Base-by-base conservation (phyloP, 2,797 vertebrate species). In the Mormyrops boulengeri region DNA sequence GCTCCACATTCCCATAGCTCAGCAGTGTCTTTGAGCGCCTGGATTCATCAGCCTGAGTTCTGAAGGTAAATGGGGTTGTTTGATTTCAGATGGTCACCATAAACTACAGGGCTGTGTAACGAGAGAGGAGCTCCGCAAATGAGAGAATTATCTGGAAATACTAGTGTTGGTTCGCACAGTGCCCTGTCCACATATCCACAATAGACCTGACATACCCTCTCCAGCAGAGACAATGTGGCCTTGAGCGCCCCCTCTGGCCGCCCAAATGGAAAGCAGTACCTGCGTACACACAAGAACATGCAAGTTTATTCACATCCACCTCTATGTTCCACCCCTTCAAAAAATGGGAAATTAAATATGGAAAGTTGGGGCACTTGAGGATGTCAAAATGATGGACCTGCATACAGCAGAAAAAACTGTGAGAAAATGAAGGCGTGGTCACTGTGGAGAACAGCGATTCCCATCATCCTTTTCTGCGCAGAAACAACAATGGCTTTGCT, bases 211-310 rank as follows among this genome's bases (percentile, higher is more conserved):
- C 95, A 90, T 97, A 99, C 98, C 96, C 98, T 96, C 95, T 99
- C 98, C 91, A 98, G 97, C 92, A 99, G 96, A 4, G 98, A 98
- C 49, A 99, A 97, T 1, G 97, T 99, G 66, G 98, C 98, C 96
- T 98, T 99, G 90, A 99, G 95, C 92, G 98, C 98, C 94, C 98
- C 98, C 96, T 99, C 98, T 92, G 98, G 98, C 93, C 98, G 96
- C 91, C 98, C 98, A 91, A 99, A 99, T 85, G 98, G 98, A 93
- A 99, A 99, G 93, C 98, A 99, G 92, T 99, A 99, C 94, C 98
- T 99, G 95, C 90, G 90, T 93, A 89, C 82, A 52, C 88, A 73
- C 5, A 60, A 8, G 52, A 90, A 50, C 41, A 66, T 41, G 57
- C 17, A 57, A 7, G 12, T 49, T 9, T 50, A 30, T 87, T 34